Percentiles rank a stretch among this genome's conserved stretches.
Evolutionary conservation across 1,140 invertebrate species (phyloP).

Genomic region (Lepidurus packardi): DNA sequence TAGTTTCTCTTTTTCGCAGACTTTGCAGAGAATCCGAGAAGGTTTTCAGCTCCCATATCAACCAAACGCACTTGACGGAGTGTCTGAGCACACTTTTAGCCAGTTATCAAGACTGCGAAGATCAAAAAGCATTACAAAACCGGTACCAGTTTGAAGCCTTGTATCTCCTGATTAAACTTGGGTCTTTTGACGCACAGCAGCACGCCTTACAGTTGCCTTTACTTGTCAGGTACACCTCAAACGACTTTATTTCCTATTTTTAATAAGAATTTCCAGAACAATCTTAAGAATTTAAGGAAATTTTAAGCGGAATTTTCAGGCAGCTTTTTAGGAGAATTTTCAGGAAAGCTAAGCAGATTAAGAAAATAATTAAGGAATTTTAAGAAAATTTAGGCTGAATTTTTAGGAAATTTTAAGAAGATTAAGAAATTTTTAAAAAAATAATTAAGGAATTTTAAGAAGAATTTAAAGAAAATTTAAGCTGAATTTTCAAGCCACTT

Average conservation of each 20-base stretch:
- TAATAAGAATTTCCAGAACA: no score
- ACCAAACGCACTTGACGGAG: slow-evolving; percentile 45
- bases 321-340: no score
- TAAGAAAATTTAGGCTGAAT: no score
- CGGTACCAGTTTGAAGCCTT: background rate
- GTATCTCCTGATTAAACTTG: background rate
- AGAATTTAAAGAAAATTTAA: no score
- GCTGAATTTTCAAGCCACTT: no score
- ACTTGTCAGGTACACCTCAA: background rate
- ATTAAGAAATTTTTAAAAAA: no score
- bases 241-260: background rate
- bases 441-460: no score
- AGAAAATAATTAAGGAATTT: no score
- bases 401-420: no score
- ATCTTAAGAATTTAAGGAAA: no score
- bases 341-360: no score
- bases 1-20: slow-evolving; percentile 34
- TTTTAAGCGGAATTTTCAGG: no score
- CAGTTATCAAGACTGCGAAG: background rate
- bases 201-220: background rate
- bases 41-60: slow-evolving; percentile 44
- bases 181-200: background rate
- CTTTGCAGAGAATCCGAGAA: slow-evolving; percentile 39
- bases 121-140: background rate
- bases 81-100: slow-evolving; percentile 41